These are phyloP conservation scores for Notarius lentiginosus DNA, from an alignment of 2,113 vertebrate species.

Conservation along the genomic window DNA sequence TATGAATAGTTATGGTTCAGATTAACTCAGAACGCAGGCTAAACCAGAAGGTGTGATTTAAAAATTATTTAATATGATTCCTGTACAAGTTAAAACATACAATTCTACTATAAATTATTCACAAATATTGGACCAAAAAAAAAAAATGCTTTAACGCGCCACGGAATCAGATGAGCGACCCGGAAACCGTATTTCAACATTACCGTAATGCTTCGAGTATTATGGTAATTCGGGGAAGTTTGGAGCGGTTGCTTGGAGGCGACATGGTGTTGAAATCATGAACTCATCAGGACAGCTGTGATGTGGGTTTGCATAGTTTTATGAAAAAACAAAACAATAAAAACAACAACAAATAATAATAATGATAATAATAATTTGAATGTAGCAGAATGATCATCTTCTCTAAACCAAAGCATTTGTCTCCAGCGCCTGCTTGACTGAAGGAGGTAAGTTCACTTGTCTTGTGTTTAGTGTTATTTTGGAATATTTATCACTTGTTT, in stretches of 20 bases:
- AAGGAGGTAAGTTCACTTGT: not conserved
- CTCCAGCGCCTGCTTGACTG: not conserved
- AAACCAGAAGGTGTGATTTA: too few relatives aligned
- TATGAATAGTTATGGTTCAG: too few relatives aligned
- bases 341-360: not conserved
- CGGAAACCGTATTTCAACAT: constrained; percentile 31
- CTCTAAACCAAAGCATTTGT: not conserved
- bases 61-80: not conserved
- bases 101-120: not conserved
- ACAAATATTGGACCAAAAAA: not conserved
- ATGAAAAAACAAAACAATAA: not conserved
- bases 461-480: not conserved
- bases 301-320: not conserved
- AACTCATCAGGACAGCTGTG: not conserved
- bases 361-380: not conserved
- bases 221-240: not conserved
- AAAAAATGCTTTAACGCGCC: not conserved
- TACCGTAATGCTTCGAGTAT: constrained; percentile 37
- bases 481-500: not conserved
- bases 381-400: not conserved
- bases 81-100: too few relatives aligned
- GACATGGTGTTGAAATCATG: constrained; percentile 44
- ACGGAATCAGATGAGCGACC: constrained; percentile 18
- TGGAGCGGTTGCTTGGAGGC: constrained; percentile 50
- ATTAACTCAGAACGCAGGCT: too few relatives aligned